phyloP scores from a whole-genome alignment of 2,113 vertebrate genomes.

The Loxodonta africana region DNA sequence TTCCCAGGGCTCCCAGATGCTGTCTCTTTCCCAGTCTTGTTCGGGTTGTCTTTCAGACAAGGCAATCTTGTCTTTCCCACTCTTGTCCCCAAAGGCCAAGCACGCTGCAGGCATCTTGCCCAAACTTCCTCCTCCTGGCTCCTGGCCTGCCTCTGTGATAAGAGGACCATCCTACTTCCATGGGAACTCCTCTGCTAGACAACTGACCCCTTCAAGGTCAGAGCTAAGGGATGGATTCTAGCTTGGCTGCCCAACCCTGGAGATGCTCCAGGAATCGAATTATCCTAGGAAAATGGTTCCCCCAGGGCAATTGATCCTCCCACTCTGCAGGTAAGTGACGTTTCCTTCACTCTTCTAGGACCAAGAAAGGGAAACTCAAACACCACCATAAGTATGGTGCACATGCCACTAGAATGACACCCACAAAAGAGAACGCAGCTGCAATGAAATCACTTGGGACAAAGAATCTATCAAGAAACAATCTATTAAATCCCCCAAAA shows the following conservation, averaged over 20 bases:
- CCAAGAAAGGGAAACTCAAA: not conserved
- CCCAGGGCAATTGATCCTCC: not conserved
- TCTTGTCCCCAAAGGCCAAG: not conserved
- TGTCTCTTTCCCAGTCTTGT: not conserved
- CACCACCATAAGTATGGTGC: not conserved
- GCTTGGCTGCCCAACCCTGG: not conserved
- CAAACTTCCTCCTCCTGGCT: not conserved
- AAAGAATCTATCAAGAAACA: not conserved
- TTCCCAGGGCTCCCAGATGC: not conserved
- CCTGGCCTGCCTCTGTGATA: conserved; percentile 59
- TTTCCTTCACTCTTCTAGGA: not conserved
- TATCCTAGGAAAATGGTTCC: conserved; percentile 57
- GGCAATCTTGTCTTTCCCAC: not conserved
- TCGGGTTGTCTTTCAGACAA: not conserved
- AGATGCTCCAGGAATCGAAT: not conserved
- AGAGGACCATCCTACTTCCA: conserved; percentile 9
- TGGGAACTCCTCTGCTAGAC: conserved; percentile 33
- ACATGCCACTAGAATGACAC: not conserved
- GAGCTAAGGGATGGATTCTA: conserved; percentile 25
- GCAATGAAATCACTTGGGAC: not conserved
- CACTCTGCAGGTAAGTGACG: not conserved
- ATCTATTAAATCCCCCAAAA: not conserved
- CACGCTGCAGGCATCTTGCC: not conserved
- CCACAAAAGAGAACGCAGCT: not conserved
- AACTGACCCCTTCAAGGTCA: conserved; percentile 54